Percentiles rank a stretch among this genome's conserved stretches.
Conservation (phyloP, 2,888 invertebrate species). For the Drosophila fungiperda region DNA sequence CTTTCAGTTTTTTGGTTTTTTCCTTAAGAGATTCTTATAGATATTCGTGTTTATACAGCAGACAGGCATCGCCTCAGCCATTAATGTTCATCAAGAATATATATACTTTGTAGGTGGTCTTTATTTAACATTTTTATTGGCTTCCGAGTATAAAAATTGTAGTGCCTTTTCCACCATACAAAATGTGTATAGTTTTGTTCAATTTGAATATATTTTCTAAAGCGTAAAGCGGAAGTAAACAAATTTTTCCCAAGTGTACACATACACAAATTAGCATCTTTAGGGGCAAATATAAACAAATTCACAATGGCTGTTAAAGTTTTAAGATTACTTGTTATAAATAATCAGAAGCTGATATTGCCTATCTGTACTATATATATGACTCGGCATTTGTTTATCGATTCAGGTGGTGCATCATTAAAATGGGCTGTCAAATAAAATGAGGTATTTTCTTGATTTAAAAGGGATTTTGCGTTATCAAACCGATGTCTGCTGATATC, state of each 20-base stretch:
- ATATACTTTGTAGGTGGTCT: not conserved
- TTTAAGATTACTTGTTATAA: conserved; percentile 17
- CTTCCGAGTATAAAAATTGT: not conserved
- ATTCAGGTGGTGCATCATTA: conserved; percentile 6
- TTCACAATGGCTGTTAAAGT: not conserved
- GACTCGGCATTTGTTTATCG: conserved; percentile 17
- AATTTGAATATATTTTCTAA: not conserved
- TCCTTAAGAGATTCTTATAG: not conserved
- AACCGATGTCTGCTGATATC: conserved; percentile 1
- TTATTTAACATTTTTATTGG: not conserved
- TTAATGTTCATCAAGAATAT: not conserved
- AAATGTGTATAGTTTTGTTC: not conserved
- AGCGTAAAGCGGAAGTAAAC: not conserved
- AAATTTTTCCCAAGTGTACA: conserved; percentile 6
- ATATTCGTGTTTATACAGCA: not conserved
- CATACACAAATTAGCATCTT: conserved; percentile 11
- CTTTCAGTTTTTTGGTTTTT: no score
- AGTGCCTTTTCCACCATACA: not conserved
- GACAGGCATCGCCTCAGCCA: not conserved
- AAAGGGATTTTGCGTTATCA: conserved; percentile 6
- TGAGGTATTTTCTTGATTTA: conserved; percentile 1
- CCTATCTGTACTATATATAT: conserved; percentile 9
- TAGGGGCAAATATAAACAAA: conserved; percentile 9
- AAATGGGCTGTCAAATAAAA: not conserved
- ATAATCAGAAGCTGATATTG: conserved; percentile 3